A percentile compares a stretch with the other conserved stretches of the same genome.
Evolutionary conservation across 2,797 vertebrate species (phyloP).

Genomic region (Peromyscus aztecus): DNA sequence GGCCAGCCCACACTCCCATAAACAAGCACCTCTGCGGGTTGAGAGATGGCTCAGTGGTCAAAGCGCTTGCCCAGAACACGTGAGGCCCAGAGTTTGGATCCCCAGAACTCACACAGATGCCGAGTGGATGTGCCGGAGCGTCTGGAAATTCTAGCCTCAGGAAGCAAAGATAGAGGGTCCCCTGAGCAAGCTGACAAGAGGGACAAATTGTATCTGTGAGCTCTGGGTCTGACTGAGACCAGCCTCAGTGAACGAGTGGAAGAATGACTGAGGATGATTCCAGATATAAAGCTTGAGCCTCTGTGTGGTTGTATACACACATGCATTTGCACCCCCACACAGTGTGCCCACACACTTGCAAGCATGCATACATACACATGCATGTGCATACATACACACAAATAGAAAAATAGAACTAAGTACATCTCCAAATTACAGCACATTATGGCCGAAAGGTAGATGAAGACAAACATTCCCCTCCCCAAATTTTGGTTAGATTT

Average conservation of each 20-base stretch:
- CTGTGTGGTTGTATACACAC: not conserved
- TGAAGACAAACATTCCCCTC: slow-evolving; percentile 55
- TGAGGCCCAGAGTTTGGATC: too few species aligned
- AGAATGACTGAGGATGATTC: not conserved
- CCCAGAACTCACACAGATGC: not conserved
- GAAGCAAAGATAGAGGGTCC: not conserved
- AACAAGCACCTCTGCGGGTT: not conserved
- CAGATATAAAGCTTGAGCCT: not conserved
- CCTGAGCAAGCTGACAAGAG: not conserved
- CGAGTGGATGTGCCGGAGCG: not conserved
- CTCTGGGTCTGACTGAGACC: not conserved
- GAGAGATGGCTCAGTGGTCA: not conserved
- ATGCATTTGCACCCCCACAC: too few species aligned
- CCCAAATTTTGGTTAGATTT: slow-evolving; percentile 63
- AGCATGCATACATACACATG: not conserved
- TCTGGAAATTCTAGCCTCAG: not conserved
- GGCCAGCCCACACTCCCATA: slow-evolving; percentile 10
- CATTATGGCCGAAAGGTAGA: slow-evolving; percentile 23
- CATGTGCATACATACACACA: not conserved
- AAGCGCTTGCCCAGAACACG: not conserved
- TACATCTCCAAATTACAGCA: slow-evolving; percentile 39
- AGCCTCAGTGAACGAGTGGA: not conserved
- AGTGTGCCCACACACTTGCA: not conserved
- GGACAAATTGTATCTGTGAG: not conserved
- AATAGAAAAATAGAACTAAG: not conserved